Conservation (phyloP, 2,888 invertebrate species). For the Drosophila tanythrix region DNA sequence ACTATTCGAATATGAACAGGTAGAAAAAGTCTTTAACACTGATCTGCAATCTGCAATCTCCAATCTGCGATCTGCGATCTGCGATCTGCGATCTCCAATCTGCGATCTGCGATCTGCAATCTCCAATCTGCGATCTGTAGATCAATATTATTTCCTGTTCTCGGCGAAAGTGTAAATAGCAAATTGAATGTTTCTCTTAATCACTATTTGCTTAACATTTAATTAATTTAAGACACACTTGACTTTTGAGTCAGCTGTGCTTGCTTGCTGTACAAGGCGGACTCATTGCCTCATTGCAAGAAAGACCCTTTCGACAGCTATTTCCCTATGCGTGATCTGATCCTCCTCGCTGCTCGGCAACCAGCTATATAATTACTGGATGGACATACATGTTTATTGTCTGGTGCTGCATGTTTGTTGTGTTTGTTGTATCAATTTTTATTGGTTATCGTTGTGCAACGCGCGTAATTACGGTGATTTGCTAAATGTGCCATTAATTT, state of each 20-base stretch:
- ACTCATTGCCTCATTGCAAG: constrained; percentile 9
- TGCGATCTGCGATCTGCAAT: no score
- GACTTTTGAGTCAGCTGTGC: not conserved
- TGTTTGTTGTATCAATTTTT: constrained; percentile 45
- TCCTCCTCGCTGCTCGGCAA: no score
- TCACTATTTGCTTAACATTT: not conserved
- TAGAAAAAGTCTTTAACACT: not conserved
- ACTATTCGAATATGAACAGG: not conserved
- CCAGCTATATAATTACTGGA: not conserved
- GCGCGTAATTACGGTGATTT: constrained; percentile 34
- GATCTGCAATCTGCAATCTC: no score
- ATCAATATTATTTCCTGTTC: not conserved
- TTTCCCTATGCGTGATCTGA: not conserved
- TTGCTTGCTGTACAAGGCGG: constrained; percentile 4
- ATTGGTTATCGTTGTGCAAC: constrained; percentile 37
- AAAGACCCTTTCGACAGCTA: constrained; percentile 5
- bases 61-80: no score
- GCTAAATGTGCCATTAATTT: constrained; percentile 32
- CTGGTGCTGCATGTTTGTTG: constrained; percentile 17
- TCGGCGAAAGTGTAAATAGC: not conserved
- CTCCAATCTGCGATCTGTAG: no score
- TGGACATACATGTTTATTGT: constrained; percentile 26
- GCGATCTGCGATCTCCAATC: no score
- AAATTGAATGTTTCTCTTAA: constrained; percentile 6
- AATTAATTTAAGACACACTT: not conserved